Base-by-base conservation (phyloP, 2,888 invertebrate species). In the Tetanocera ferruginea region DNA sequence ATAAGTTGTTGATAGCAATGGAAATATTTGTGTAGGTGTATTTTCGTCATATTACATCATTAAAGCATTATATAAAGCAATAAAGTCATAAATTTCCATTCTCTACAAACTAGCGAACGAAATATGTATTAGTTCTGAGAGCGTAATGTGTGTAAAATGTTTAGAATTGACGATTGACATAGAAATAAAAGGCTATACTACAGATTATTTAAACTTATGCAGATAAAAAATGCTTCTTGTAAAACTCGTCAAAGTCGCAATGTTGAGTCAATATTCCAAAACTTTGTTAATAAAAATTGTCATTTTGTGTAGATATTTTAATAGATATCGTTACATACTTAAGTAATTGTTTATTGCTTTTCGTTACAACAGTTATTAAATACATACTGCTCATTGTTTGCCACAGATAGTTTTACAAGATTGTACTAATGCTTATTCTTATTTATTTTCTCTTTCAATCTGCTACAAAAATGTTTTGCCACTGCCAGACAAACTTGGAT, bases 401-500 rank as follows among this genome's bases (percentile, higher is more conserved):
- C 43, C 1, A 6, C 1, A 11, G 11, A 11, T 43, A 43, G 11
- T 43, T 31, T 64, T 8, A 31, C 25, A 0, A 31, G 9, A 25
- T 11, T 60, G 55, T 19, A 25, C 57, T 23, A 28, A 28, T 31
- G n/a, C 17, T 14, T 31, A n/a, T 64, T 31, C 3, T 25, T 25
- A 25, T 23, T 28, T 23, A 25, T 25, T 25, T 60, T 60, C 57
- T n/a, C 25, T 31, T 64, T 34, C 31, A 64, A 64, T 31, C 5
- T 51, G 34, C 37, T 34, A 6, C 55, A 55, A 31, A 4, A n/a
- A 19, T 55, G n/a, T 14, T 69, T 55, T 34, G n/a, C n/a, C 55
- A 28, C 52, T n/a, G 28, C 76, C 81, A 88, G 88, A 87, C 84
- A 88, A 88, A 86, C 86, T 88, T 80, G 88, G 88, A 80, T 86